A percentile compares a stretch with the other conserved stretches of the same genome.
Evolutionary conservation across 30 jellyfish, hydroid and myxozoan species (phyloP).

Genomic region (Nemopilema nomurai): DNA sequence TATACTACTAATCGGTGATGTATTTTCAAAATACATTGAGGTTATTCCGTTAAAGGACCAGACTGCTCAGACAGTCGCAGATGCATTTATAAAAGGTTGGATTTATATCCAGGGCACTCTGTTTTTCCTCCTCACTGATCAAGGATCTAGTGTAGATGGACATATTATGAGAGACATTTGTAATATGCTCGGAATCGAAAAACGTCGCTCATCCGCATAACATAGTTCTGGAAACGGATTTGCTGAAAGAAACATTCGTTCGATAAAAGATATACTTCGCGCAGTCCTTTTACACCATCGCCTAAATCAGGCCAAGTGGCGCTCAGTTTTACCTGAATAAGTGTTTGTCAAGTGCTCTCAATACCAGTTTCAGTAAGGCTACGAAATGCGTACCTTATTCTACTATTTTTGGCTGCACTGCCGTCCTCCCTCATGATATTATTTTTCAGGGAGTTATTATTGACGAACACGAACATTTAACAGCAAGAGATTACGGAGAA

Average conservation of each 20-base stretch:
- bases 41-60: conserved; percentile 2
- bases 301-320: conserved; percentile 51
- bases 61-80: conserved; percentile 11
- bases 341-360: conserved; percentile 50
- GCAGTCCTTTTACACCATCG: conserved; percentile 31
- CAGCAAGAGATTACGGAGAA: conserved; percentile 11
- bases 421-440: conserved; percentile 42
- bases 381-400: conserved; percentile 24
- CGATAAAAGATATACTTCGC: conserved; percentile 34
- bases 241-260: conserved; percentile 34
- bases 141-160: conserved; percentile 48
- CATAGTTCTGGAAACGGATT: conserved; percentile 31
- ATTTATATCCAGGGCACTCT: conserved; percentile 29
- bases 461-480: neutral
- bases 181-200: conserved; percentile 21
- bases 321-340: conserved; percentile 29
- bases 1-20: conserved; percentile 7
- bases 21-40: conserved; percentile 20
- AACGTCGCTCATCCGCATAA: conserved; percentile 47
- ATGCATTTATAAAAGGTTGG: conserved; percentile 24
- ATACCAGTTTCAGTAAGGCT: conserved; percentile 28
- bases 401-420: conserved; percentile 33
- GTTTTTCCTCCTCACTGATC: conserved; percentile 28
- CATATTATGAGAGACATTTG: conserved; percentile 24
- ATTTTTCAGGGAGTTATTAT: neutral